Percentiles rank a stretch among this genome's conserved stretches.
These are phyloP conservation scores for Manduca sexta DNA, from an alignment of 1,140 invertebrate genomes.

Conservation along the genomic window DNA sequence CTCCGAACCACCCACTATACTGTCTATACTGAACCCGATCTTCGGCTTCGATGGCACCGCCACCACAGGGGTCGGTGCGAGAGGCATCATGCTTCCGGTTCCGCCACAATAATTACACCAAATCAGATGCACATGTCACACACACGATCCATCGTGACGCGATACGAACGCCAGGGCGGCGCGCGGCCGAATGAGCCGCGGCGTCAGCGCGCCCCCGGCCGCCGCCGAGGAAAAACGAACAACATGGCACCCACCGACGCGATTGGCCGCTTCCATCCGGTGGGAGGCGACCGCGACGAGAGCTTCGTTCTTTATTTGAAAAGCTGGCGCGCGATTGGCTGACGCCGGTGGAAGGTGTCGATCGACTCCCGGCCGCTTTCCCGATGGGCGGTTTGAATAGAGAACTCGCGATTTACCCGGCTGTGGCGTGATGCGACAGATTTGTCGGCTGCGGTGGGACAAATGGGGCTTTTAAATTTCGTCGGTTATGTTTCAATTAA, in stretches of 20 bases:
- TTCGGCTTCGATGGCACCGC: constrained; percentile 91
- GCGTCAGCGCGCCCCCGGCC: constrained; percentile 33
- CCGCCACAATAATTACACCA: constrained; percentile 57
- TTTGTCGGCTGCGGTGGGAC: constrained; percentile 20
- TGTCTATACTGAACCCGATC: constrained; percentile 95
- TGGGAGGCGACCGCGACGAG: constrained; percentile 30
- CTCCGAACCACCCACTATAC: constrained; percentile 85
- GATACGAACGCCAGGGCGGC: constrained; percentile 64
- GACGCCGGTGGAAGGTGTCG: constrained; percentile 36
- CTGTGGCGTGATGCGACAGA: constrained; percentile 31
- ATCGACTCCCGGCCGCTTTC: constrained; percentile 60
- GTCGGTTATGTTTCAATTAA: constrained; percentile 61
- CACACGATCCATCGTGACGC: constrained; percentile 65
- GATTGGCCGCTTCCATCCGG: constrained; percentile 38
- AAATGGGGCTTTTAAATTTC: constrained; percentile 37
- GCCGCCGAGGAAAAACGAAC: constrained; percentile 33
- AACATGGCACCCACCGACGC: constrained; percentile 40
- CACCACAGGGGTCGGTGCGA: constrained; percentile 89
- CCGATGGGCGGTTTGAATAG: constrained; percentile 46
- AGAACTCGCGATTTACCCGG: constrained; percentile 51
- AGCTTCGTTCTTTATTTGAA: constrained; percentile 37
- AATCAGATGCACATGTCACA: constrained; percentile 64
- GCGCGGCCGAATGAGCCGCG: constrained; percentile 61
- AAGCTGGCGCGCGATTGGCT: constrained; percentile 33
- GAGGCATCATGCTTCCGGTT: constrained; percentile 84